A percentile compares a stretch with the other conserved stretches of the same genome.
phyloP scores from a whole-genome alignment of 2,113 vertebrate species.

The Nycticorax nycticorax region DNA sequence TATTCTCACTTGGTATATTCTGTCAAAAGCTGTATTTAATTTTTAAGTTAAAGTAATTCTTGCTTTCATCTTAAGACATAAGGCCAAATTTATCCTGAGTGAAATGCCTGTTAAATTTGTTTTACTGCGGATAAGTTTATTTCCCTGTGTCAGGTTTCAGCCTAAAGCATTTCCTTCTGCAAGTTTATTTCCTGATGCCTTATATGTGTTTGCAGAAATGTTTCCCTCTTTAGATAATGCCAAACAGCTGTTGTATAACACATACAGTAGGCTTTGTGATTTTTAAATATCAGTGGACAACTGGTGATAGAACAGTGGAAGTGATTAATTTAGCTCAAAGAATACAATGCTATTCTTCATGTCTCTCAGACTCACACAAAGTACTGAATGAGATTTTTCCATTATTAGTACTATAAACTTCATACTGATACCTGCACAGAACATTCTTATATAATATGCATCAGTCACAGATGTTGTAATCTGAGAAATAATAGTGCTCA shows the following conservation, averaged over 20 bases:
- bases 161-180: slow-evolving; percentile 26
- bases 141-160: slow-evolving; percentile 8
- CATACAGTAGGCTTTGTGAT: neutral
- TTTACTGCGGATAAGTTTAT: neutral
- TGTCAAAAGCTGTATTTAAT: neutral
- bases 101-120: neutral
- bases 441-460: neutral
- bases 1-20: neutral
- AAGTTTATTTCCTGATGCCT: slow-evolving; percentile 34
- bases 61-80: neutral
- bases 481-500: slow-evolving; percentile 8
- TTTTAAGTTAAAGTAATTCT: neutral
- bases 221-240: slow-evolving; percentile 11
- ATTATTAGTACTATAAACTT: slow-evolving; percentile 31
- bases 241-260: slow-evolving; percentile 35
- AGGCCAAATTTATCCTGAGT: neutral
- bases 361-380: neutral
- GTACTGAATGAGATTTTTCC: neutral
- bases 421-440: neutral
- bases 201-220: slow-evolving; percentile 1
- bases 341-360: neutral
- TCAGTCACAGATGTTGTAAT: slow-evolving; percentile 15
- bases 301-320: slow-evolving; percentile 19
- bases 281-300: slow-evolving; percentile 37
- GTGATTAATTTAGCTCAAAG: slow-evolving; percentile 29